Base-by-base conservation (phyloP, 2,797 vertebrate genomes). In the Sebastes matsubarae region DNA sequence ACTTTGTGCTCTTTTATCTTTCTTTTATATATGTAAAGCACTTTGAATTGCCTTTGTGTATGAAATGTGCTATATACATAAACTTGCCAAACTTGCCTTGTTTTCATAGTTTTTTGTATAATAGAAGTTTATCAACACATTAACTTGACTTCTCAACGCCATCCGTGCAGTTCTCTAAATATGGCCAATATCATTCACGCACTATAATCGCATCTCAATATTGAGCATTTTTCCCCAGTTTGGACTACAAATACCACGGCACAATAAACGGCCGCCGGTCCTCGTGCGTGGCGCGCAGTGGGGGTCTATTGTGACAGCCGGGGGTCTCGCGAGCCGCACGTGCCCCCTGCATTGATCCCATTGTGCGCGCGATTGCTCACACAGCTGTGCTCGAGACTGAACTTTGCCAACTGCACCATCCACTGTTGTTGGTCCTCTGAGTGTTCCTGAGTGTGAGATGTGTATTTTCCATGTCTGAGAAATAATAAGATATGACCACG, bases 341-440 rank as follows among this genome's bases (percentile, higher is more conserved):
- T 96, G 96, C 90, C 94, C 93, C 89, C 87, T 42, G 81, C 91
- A 95, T 91, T 95, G 93, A 96, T 96, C 95, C 93, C 86, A 93
- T 95, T 95, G 95, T 95, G 88, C 83, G 80, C 86, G 83, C 89
- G 73, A 88, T 83, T 92, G 85, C 85, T 42, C 38, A 77, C 93
- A 94, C 93, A 94, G 92, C 93, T 95, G 95, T 93, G 83, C 73
- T 64, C 68, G 75, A 81, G 83, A 85, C 85, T 29, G 27, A 85
- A 90, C 84, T 89, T 87, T 79, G 82, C 77, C 83, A 81, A 82
- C 58, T 25, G 27, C 68, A 54, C 50, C 14, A 42, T 42, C 6
- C 18, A 27, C 73, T 9, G 54, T 34, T 60, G 58, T 34, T 57
- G 61, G 34, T 18, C 64, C 46, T 14, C 34, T 54, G 38, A 42